These are phyloP conservation scores for Myrmecophaga tridactyla DNA, from an alignment of 2,113 vertebrate genomes.

Conservation along the genomic window DNA sequence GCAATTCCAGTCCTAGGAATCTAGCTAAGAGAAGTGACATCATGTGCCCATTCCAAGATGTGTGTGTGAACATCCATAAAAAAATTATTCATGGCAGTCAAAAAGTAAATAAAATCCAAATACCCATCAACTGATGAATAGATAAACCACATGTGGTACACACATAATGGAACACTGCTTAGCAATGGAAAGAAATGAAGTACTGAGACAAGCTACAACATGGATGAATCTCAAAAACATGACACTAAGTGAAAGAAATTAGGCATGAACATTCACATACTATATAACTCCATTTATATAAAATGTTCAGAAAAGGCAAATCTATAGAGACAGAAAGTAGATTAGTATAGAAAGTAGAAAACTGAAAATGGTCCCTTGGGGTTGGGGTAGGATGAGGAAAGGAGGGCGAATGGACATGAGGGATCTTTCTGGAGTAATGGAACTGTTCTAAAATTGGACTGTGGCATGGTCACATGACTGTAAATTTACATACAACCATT, in stretches of 20 bases:
- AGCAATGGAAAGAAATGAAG: not conserved
- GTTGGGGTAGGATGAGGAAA: not conserved
- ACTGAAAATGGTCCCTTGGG: not conserved
- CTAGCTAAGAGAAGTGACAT: not conserved
- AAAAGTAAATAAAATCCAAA: not conserved
- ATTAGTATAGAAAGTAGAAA: not conserved
- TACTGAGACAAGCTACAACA: not conserved
- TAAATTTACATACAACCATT: not conserved
- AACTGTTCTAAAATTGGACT: not conserved
- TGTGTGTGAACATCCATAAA: not conserved
- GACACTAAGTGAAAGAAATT: not conserved
- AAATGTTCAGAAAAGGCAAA: conserved; percentile 6
- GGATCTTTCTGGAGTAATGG: not conserved
- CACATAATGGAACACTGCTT: not conserved
- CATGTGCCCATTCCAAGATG: not conserved
- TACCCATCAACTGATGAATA: not conserved
- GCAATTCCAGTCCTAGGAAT: not conserved
- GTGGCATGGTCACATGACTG: not conserved
- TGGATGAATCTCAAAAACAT: not conserved
- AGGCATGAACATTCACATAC: not conserved
- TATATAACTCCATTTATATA: not conserved
- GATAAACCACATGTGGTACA: not conserved
- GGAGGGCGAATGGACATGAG: not conserved
- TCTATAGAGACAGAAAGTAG: not conserved
- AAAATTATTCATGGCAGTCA: not conserved